A percentile compares a stretch with the other conserved stretches of the same genome.
Conservation (phyloP, 2,888 invertebrate species). For the Podotricha telesiphe region DNA sequence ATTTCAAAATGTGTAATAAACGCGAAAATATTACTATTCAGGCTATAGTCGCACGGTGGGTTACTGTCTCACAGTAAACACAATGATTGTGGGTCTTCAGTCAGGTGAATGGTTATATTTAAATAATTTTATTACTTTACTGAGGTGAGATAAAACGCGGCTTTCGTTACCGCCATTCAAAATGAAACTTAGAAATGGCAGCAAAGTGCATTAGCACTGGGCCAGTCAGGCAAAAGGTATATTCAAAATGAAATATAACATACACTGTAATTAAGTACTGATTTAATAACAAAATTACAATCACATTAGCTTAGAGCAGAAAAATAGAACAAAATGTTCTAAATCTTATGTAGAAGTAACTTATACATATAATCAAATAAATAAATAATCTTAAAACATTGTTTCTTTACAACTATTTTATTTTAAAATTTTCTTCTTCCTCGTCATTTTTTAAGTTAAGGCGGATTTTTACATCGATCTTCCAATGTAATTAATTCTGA, state of each 20-base stretch:
- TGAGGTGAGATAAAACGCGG: no score
- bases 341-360: slow-evolving; percentile 33
- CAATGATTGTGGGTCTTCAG: no score
- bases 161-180: no score
- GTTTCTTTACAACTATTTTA: slow-evolving; percentile 36
- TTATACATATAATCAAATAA: slow-evolving; percentile 30
- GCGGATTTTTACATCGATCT: slow-evolving; percentile 36
- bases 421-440: slow-evolving; percentile 31
- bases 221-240: no score
- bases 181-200: no score
- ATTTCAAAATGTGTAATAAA: no score
- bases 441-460: slow-evolving; percentile 34
- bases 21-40: no score
- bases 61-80: no score
- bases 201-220: no score
- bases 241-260: slow-evolving; percentile 10
- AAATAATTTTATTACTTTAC: no score
- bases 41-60: no score
- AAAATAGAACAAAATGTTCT: slow-evolving; percentile 19
- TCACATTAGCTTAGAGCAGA: slow-evolving; percentile 29
- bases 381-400: slow-evolving; percentile 30
- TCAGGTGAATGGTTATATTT: no score
- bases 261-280: slow-evolving; percentile 39
- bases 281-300: slow-evolving; percentile 35
- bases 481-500: slow-evolving; percentile 38